Percentiles rank a stretch among this genome's conserved stretches.
Conservation (phyloP, 2,797 vertebrate species). For the Crenichthys baileyi region DNA sequence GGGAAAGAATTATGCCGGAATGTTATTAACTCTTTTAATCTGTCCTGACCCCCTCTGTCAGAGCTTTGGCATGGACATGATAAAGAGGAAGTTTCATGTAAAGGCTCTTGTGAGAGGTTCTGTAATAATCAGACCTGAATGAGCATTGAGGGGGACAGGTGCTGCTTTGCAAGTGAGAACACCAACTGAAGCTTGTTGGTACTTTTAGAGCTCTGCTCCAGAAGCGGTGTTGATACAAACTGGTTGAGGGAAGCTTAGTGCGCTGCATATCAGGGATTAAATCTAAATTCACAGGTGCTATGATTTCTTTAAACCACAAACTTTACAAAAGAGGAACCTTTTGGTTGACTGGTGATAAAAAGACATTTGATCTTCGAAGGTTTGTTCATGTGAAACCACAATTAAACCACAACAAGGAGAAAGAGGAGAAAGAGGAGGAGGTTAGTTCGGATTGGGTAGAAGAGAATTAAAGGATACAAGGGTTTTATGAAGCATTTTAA, state of each 20-base stretch:
- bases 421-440: not conserved
- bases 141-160: conserved; percentile 25
- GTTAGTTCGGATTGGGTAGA: not conserved
- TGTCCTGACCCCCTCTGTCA: not conserved
- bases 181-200: not conserved
- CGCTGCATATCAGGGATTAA: not conserved
- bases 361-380: not conserved
- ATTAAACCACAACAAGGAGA: conserved; percentile 3
- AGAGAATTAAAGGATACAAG: conserved; percentile 14
- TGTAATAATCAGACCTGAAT: not conserved
- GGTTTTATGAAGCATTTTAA: conserved; percentile 2
- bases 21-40: not conserved
- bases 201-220: conserved; percentile 23
- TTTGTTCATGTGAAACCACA: conserved; percentile 34
- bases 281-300: not conserved
- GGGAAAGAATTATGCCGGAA: not conserved
- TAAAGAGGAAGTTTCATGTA: not conserved
- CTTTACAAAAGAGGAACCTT: not conserved
- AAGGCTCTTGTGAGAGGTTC: not conserved
- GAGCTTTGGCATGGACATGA: not conserved
- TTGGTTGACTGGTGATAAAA: not conserved
- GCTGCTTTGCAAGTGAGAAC: conserved; percentile 53
- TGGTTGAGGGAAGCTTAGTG: not conserved
- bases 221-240: conserved; percentile 2
- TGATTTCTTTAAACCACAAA: not conserved